These are phyloP conservation scores for Dicyrtoma fusca DNA, from an alignment of 2,888 invertebrate genomes.

Conservation along the genomic window DNA sequence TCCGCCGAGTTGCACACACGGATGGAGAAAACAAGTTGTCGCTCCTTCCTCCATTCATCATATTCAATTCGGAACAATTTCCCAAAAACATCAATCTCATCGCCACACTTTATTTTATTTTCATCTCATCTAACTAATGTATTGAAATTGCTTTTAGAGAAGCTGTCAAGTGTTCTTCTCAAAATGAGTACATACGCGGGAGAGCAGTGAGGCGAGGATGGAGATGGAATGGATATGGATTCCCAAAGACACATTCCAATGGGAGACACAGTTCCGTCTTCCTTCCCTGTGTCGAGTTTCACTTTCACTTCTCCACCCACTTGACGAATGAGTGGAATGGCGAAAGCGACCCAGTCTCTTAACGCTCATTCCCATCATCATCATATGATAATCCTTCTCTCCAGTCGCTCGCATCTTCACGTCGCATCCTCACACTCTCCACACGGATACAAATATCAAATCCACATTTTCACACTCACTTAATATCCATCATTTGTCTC, in stretches of 20 bases:
- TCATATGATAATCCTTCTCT: conserved; percentile 2
- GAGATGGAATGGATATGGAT: background rate
- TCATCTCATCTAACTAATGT: conserved; percentile 42
- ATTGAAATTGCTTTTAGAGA: conserved; percentile 34
- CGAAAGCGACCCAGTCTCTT: conserved; percentile 11
- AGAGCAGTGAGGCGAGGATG: background rate
- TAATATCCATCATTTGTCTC: conserved; percentile 6
- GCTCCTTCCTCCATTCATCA: conserved; percentile 39
- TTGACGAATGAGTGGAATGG: background rate
- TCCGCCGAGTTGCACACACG: too few relatives aligned
- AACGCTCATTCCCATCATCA: conserved; percentile 20
- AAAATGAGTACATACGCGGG: conserved; percentile 5
- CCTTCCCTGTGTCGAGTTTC: background rate
- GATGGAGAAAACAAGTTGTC: conserved; percentile 52
- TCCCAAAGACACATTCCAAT: too few relatives aligned
- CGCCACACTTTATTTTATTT: conserved; percentile 31
- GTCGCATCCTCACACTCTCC: background rate
- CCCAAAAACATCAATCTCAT: conserved; percentile 36
- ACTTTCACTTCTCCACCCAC: background rate
- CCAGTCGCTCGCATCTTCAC: background rate
- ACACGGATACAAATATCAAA: conserved; percentile 9
- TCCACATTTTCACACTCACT: conserved; percentile 7
- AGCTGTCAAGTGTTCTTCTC: conserved; percentile 16
- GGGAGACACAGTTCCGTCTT: too few relatives aligned
- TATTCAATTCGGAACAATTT: conserved; percentile 34